A percentile compares a stretch with the other conserved stretches of the same genome.
Conservation (phyloP, 2,888 invertebrate species). For the Hylaea fasciaria region DNA sequence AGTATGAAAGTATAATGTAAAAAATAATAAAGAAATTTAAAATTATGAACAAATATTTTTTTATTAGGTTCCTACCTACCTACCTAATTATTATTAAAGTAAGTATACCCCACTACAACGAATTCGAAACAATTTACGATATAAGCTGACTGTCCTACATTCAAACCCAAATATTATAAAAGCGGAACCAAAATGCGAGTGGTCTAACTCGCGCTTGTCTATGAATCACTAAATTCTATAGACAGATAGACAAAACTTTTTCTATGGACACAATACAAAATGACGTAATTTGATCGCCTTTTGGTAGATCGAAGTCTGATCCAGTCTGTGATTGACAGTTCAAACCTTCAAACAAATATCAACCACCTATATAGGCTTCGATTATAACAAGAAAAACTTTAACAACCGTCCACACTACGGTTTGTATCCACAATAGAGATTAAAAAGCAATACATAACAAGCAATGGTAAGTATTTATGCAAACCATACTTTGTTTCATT, state of each 20-base stretch:
- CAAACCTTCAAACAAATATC: constrained; percentile 14
- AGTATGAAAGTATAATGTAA: constrained; percentile 37
- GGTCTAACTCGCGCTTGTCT: not conserved
- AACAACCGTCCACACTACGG: not conserved
- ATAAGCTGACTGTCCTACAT: too few species aligned
- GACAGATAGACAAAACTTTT: too few species aligned
- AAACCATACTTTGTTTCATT: not conserved
- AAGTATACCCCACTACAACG: too few species aligned
- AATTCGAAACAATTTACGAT: too few species aligned
- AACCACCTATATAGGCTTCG: constrained; percentile 7
- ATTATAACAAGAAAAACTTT: not conserved
- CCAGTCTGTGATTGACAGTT: constrained; percentile 47
- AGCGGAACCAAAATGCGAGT: not conserved
- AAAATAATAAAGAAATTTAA: constrained; percentile 32
- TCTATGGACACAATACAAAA: constrained; percentile 43
- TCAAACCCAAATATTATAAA: not conserved
- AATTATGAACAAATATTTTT: constrained; percentile 11
- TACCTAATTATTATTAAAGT: too few species aligned
- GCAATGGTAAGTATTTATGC: not conserved
- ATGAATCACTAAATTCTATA: too few species aligned
- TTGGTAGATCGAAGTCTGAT: too few species aligned
- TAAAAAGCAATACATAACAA: not conserved
- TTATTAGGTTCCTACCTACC: too few species aligned
- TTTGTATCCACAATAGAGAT: not conserved
- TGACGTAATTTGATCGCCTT: constrained; percentile 45